Base-by-base conservation (phyloP, 1,140 invertebrate species). In the Neelides sp. region DNA sequence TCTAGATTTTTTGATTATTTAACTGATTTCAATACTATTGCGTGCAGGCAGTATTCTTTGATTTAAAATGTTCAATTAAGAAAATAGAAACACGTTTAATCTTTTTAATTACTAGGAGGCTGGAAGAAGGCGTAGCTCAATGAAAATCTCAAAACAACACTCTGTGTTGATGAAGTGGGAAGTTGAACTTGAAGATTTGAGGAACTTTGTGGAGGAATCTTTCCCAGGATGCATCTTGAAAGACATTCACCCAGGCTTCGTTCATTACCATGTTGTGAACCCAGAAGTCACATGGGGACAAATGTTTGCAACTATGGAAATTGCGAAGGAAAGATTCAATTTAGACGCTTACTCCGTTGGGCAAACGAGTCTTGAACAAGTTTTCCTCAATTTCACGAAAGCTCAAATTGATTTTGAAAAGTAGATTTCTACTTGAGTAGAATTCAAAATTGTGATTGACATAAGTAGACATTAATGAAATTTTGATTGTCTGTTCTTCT, bases 281-380 rank as follows among this genome's bases (percentile, higher is more conserved):
- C n/a, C n/a, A n/a, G n/a, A n/a, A n/a, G n/a, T n/a, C n/a, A n/a
- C n/a, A n/a, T n/a, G n/a, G n/a, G n/a, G n/a, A n/a, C n/a, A n/a
- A n/a, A n/a, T n/a, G n/a, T n/a, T n/a, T n/a, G n/a, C n/a, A 8
- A n/a, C n/a, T n/a, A n/a, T n/a, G n/a, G n/a, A n/a, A n/a, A n/a
- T n/a, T n/a, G n/a, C n/a, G 4, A 46, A 32, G 20, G 7, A n/a
- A n/a, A 28, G 19, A 13, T 32, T 46, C 22, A 30, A 46, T 12
- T 4, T 46, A 4, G 43, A 46, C 13, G 43, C 43, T 19, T 46
- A 46, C 27, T 30, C 82, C 4, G 76, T 90, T 15, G 81, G 80
- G 42, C 84, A 90, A 66, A 85, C 84, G 1, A 83, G 80, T 41
- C 71, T 89, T 23, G 85, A 89, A 64, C 83, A 87, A 68, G 82